Evolutionary conservation across 2,113 vertebrate species (phyloP).

Genomic region (Sphaerodactylus townsendi): DNA sequence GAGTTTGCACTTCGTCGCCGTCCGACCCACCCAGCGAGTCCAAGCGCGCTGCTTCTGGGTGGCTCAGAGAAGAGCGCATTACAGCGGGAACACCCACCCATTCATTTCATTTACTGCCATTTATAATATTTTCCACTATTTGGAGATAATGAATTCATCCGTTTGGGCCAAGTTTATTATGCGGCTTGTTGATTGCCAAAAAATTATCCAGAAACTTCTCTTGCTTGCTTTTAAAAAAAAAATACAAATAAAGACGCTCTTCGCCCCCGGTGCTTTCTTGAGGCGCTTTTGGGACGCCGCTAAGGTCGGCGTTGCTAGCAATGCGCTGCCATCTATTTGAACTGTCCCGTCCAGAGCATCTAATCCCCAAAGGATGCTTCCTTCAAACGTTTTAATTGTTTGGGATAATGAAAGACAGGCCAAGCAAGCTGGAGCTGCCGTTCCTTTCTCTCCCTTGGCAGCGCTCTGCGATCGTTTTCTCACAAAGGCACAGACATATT

Average conservation of each 20-base stretch:
- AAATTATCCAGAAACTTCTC: slow-evolving; percentile 70
- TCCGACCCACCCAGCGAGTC: slow-evolving; percentile 70
- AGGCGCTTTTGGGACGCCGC: slow-evolving; percentile 70
- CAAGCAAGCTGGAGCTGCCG: slow-evolving; percentile 57
- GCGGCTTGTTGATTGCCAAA: slow-evolving; percentile 70
- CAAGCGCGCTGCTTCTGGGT: slow-evolving; percentile 79
- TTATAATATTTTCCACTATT: slow-evolving; percentile 85
- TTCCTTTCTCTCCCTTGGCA: slow-evolving; percentile 33
- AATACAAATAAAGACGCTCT: slow-evolving; percentile 28
- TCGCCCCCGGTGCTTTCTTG: slow-evolving; percentile 75
- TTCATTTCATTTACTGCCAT: slow-evolving; percentile 82
- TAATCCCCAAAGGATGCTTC: slow-evolving; percentile 47
- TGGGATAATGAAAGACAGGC: slow-evolving; percentile 62
- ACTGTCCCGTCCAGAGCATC: slow-evolving; percentile 61
- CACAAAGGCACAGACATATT: slow-evolving; percentile 41
- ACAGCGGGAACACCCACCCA: slow-evolving; percentile 78
- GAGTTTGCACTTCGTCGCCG: slow-evolving; percentile 68
- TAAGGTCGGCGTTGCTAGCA: slow-evolving; percentile 75
- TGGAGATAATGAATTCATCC: slow-evolving; percentile 79
- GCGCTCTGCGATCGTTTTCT: slow-evolving; percentile 19
- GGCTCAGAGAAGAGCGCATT: slow-evolving; percentile 76
- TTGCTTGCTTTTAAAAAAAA: neutral
- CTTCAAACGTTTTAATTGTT: slow-evolving; percentile 51
- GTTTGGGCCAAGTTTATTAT: slow-evolving; percentile 74
- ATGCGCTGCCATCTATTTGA: slow-evolving; percentile 71